Evolutionary conservation across 2,797 vertebrate genomes (phyloP).

Genomic region (Picus viridis): DNA sequence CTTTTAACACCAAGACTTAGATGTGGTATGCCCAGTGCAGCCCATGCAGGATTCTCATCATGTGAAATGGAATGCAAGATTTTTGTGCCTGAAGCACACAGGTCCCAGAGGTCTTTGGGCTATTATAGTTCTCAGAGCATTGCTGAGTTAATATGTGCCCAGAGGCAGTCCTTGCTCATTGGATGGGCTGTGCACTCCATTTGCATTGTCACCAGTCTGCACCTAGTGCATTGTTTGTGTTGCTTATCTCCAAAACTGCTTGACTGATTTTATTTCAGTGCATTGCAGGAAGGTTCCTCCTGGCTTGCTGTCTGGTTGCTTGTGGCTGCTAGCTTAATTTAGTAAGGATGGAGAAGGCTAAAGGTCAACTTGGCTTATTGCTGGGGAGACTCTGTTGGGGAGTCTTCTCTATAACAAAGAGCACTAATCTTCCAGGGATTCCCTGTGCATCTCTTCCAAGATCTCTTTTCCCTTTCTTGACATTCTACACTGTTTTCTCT

Average conservation of each 20-base stretch:
- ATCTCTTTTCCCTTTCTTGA: neutral
- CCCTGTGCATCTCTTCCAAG: neutral
- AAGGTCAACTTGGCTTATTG: neutral
- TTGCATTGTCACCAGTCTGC: neutral
- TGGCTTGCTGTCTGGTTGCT: neutral
- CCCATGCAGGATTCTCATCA: neutral
- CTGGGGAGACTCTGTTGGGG: neutral
- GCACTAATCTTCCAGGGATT: neutral
- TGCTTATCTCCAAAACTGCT: neutral
- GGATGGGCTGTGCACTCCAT: neutral
- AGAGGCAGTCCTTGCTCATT: neutral
- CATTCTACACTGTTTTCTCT: neutral
- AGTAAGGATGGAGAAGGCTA: neutral
- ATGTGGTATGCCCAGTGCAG: neutral
- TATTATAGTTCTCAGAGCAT: neutral
- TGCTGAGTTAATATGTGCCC: neutral
- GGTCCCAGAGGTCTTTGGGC: neutral
- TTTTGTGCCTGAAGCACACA: neutral
- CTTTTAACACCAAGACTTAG: neutral
- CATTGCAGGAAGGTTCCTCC: neutral
- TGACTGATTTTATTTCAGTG: neutral
- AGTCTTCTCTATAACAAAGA: neutral
- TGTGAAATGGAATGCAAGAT: neutral
- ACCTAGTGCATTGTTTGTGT: fast-evolving
- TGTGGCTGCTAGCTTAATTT: neutral